Evolutionary conservation across 2,797 vertebrate species (phyloP), one percentile per base, ranked within the genome.

Genomic region (Hyperoplus lanceolatus): DNA sequence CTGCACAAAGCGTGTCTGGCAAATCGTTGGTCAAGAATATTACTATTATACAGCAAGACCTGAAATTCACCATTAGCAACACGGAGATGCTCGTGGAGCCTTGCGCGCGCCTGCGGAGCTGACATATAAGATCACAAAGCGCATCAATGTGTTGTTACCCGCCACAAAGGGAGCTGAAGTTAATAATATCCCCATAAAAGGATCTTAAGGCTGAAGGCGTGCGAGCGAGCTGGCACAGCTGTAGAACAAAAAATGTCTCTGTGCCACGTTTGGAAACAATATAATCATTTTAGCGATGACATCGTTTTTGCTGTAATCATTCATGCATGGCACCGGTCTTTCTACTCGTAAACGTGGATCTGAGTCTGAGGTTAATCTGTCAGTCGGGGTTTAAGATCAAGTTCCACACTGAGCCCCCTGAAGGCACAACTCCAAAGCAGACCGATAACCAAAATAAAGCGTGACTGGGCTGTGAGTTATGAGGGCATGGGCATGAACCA

Each of bases 361-460:
- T 74, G 75, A 87, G 83, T 72, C 75, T 75, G 85, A 75, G 91
- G 88, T 94, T 89, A 93, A 90, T 80, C 89, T 82, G 84, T 83
- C 90, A 87, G 85, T 80, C 77, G 36, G 85, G 87, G 84, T 87
- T 87, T 89, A 85, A 90, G 93, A 92, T 95, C 93, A 88, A 85
- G 90, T 94, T 94, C 89, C 93, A 77, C 74, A 78, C 38, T 84
- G 85, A 91, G 83, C 85, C 89, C 85, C 89, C 77, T 15, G 61
- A 54, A 82, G 89, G 83, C 88, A 87, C 67, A 84, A 85, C 82
- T 90, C 89, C 80, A 87, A 86, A 87, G 83, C 61, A 70, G 79
- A 87, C 69, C 62, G 72, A 82, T 84, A 74, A 86, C 85, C 87
- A 81, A 88, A 91, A 91, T 88, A 90, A 89, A 90, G 87, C 84